phyloP scores from a whole-genome alignment of 2,113 vertebrate species.

The Hemicordylus capensis region DNA sequence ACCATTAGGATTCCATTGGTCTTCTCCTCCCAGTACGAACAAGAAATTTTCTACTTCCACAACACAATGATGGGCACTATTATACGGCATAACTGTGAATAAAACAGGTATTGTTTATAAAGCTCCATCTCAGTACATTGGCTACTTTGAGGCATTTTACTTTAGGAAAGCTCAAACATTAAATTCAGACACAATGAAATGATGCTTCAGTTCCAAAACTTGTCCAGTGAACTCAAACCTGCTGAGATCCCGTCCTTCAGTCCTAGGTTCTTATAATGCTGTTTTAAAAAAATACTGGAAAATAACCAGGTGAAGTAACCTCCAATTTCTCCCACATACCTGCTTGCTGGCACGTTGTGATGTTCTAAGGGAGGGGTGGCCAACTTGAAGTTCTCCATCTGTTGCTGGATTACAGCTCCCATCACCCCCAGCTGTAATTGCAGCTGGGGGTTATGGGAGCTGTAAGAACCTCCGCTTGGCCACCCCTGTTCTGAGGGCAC shows the following conservation, averaged over 20 bases:
- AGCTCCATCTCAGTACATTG: conserved; percentile 25
- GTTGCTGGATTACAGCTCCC: too few species aligned
- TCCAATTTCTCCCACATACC: neutral
- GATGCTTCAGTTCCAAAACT: neutral
- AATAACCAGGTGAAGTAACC: conserved; percentile 36
- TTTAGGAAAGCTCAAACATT: conserved; percentile 39
- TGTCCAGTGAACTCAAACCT: neutral
- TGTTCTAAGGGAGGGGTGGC: too few species aligned
- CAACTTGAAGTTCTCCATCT: too few species aligned
- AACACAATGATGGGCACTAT: conserved; percentile 98
- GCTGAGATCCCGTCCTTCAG: conserved; percentile 42
- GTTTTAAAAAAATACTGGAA: conserved; percentile 48
- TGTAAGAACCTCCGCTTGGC: too few species aligned
- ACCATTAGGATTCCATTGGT: conserved; percentile 99
- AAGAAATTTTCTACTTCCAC: conserved; percentile 99
- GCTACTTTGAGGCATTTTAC: conserved; percentile 9
- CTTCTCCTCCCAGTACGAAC: conserved; percentile 95
- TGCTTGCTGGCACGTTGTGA: neutral
- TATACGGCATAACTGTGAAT: conserved; percentile 98
- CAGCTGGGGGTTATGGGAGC: too few species aligned
- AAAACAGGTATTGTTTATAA: conserved; percentile 59
- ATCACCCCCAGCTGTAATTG: too few species aligned
- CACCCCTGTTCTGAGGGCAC: too few species aligned
- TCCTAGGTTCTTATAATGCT: conserved; percentile 48
- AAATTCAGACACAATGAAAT: neutral